Evolutionary conservation across 2,797 vertebrate species (phyloP).

Genomic region (Catostomus latipinnis): DNA sequence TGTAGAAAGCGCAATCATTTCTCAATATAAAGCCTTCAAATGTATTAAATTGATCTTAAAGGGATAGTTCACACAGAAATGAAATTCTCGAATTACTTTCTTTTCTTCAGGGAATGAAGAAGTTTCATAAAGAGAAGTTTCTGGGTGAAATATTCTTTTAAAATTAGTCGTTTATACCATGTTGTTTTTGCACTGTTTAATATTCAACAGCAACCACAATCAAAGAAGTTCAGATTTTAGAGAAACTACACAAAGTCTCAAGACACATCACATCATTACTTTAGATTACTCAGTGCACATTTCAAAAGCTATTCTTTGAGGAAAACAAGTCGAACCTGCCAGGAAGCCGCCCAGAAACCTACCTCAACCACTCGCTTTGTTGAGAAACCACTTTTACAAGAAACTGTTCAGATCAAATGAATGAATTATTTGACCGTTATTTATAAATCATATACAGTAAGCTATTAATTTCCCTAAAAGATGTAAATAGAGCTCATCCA

Average conservation of each 20-base stretch:
- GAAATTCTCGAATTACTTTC: no score
- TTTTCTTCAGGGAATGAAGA: no score
- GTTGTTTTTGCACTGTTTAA: background rate
- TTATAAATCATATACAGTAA: background rate
- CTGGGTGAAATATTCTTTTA: no score
- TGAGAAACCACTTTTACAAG: slow-evolving; percentile 1
- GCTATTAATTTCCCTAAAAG: no score
- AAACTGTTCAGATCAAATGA: background rate
- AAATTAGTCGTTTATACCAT: no score
- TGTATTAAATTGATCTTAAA: no score
- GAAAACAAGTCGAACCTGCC: slow-evolving; percentile 42
- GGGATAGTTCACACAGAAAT: no score
- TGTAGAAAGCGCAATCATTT: background rate
- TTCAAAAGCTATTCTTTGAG: background rate
- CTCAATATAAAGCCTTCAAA: background rate
- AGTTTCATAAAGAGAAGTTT: no score
- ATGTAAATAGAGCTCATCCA: no score
- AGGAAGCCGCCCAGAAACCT: slow-evolving; percentile 12
- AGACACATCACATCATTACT: background rate
- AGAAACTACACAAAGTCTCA: background rate
- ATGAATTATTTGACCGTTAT: background rate
- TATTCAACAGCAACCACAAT: background rate
- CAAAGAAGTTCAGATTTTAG: background rate
- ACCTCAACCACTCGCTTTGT: slow-evolving; percentile 6
- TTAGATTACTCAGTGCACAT: slow-evolving; percentile 12